A percentile compares a stretch with the other conserved stretches of the same genome.
These are phyloP conservation scores for Spilarctia lutea DNA, from an alignment of 2,888 invertebrate species.

Conservation along the genomic window DNA sequence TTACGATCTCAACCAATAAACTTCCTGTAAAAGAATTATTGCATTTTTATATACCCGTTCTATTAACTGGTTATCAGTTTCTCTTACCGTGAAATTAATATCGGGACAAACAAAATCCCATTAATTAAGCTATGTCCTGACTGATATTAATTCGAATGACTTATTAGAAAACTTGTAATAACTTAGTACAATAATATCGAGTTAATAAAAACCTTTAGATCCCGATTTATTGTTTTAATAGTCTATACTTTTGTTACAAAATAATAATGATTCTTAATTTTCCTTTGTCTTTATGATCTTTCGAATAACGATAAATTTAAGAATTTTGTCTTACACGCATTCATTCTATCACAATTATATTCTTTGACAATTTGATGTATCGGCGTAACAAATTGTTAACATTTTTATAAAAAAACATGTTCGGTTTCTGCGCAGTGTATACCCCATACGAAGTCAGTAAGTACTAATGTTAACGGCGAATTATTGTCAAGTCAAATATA, in stretches of 20 bases:
- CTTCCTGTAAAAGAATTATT: not conserved
- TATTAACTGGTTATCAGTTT: not conserved
- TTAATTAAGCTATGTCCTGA: not conserved
- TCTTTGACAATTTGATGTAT: not conserved
- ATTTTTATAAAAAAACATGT: not conserved
- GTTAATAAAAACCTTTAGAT: not conserved
- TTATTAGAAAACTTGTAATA: not conserved
- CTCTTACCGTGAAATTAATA: not conserved
- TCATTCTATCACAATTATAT: not conserved
- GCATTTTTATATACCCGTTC: not conserved
- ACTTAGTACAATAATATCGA: not conserved
- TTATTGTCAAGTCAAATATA: not conserved
- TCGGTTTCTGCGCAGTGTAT: not conserved
- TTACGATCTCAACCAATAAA: not conserved
- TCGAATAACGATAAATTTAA: not conserved
- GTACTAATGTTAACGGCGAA: too few relatives aligned
- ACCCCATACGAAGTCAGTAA: too few relatives aligned
- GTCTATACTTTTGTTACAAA: too few relatives aligned
- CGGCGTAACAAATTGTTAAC: not conserved
- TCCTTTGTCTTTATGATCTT: not conserved
- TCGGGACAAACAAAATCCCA: not conserved
- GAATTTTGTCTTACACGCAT: not conserved
- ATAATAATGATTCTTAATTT: not conserved
- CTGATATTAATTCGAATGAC: not conserved
- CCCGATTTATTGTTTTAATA: not conserved